phyloP scores from a whole-genome alignment of 2,888 invertebrate genomes.

The Agrotis exclamationis region DNA sequence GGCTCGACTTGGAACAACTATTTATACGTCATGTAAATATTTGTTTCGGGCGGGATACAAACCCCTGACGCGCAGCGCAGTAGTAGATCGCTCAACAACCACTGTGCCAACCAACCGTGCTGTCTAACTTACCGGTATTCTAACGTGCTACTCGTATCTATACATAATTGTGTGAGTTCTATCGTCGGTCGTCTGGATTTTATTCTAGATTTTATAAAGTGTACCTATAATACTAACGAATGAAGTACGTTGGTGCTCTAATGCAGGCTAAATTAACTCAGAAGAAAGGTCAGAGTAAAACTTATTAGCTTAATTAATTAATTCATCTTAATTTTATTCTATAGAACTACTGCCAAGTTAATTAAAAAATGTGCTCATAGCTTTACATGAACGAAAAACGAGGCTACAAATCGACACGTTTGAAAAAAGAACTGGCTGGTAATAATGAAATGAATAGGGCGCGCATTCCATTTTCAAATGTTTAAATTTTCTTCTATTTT shows the following conservation, averaged over 20 bases:
- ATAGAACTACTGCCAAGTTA: neutral
- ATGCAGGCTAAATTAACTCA: neutral
- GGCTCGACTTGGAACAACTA: too few relatives aligned
- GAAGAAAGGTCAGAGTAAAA: neutral
- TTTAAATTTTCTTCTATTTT: neutral
- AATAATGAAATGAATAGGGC: neutral
- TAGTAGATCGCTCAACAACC: too few relatives aligned
- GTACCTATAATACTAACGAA: neutral
- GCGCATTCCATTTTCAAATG: neutral
- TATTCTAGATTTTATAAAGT: too few relatives aligned
- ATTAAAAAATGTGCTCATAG: neutral
- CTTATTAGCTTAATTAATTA: conserved; percentile 13
- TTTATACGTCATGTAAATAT: too few relatives aligned
- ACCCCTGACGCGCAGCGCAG: too few relatives aligned
- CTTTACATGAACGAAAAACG: neutral
- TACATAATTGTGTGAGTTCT: too few relatives aligned
- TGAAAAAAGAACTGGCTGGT: neutral
- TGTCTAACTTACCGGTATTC: too few relatives aligned
- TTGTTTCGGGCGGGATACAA: too few relatives aligned
- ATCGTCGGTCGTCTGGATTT: too few relatives aligned
- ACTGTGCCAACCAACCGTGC: too few relatives aligned
- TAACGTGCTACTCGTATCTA: too few relatives aligned
- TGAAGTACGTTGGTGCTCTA: too few relatives aligned
- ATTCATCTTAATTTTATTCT: conserved; percentile 11
- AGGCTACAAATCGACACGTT: neutral